These are phyloP conservation scores for Stictocephala bisonia DNA, from an alignment of 2,888 invertebrate genomes.

Conservation along the genomic window DNA sequence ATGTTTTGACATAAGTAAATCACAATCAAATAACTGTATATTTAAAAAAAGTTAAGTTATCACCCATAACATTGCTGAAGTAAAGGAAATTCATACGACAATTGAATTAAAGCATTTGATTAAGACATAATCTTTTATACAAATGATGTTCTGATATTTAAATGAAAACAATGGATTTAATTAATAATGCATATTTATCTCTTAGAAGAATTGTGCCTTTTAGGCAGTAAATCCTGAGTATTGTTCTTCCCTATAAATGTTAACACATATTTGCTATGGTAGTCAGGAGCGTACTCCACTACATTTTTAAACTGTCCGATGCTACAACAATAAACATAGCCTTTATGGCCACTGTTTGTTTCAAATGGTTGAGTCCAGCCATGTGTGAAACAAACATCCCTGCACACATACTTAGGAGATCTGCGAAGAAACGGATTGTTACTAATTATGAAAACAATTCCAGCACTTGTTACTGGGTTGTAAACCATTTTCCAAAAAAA, in stretches of 20 bases:
- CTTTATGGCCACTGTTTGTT: constrained; percentile 21
- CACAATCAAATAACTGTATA: too few species aligned
- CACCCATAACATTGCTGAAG: too few species aligned
- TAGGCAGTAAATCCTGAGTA: too few species aligned
- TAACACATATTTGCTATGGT: constrained; percentile 18
- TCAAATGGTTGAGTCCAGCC: constrained; percentile 61
- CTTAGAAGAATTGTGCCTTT: too few species aligned
- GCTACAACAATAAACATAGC: constrained; percentile 30
- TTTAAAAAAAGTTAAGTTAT: too few species aligned
- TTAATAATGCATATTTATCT: too few species aligned
- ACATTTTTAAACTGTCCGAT: constrained; percentile 22
- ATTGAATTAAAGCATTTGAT: too few species aligned
- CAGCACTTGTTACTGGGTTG: constrained; percentile 62
- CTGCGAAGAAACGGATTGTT: constrained; percentile 66
- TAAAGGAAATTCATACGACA: too few species aligned
- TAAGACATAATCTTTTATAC: too few species aligned
- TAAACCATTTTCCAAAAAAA: constrained; percentile 66
- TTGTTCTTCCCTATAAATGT: constrained; percentile 24
- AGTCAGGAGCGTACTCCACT: constrained; percentile 21
- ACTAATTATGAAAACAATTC: constrained; percentile 65
- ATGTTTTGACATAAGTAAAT: too few species aligned
- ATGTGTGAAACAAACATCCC: constrained; percentile 62
- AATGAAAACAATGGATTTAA: too few species aligned
- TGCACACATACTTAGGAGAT: constrained; percentile 58
- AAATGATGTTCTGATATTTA: too few species aligned